These are phyloP conservation scores for Pogona vitticeps DNA, from an alignment of 2,113 vertebrate species.

Conservation along the genomic window DNA sequence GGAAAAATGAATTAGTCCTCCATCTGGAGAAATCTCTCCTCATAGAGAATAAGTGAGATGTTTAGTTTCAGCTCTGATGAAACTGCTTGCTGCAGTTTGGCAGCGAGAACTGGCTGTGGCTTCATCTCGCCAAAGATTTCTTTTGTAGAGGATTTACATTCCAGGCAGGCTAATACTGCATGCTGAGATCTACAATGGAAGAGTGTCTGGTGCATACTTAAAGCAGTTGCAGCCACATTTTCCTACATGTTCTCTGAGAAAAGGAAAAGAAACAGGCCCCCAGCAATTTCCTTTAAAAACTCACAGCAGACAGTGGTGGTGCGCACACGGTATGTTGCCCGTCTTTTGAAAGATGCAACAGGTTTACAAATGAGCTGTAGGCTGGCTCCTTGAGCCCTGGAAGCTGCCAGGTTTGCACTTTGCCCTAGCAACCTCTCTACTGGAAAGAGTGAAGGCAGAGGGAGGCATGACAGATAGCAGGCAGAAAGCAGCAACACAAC, in stretches of 20 bases:
- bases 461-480: background rate
- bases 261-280: background rate
- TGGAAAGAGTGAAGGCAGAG: background rate
- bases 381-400: background rate
- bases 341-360: background rate
- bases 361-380: background rate
- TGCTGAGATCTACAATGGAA: background rate
- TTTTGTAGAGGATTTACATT: conserved; percentile 7
- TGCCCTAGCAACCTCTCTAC: background rate
- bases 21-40: no score
- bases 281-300: background rate
- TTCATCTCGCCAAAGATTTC: background rate
- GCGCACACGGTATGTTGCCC: background rate
- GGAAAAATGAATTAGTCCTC: background rate
- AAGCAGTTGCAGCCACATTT: background rate
- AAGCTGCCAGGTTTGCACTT: background rate
- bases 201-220: background rate
- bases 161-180: background rate
- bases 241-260: background rate
- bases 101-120: background rate
- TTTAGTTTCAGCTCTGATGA: background rate
- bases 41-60: background rate
- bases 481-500: conserved; percentile 3
- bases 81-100: background rate
- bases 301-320: background rate